Evolutionary conservation across 1,140 invertebrate species (phyloP), one percentile per base, ranked within the genome.

Genomic region (Trialeurodes vaporariorum): DNA sequence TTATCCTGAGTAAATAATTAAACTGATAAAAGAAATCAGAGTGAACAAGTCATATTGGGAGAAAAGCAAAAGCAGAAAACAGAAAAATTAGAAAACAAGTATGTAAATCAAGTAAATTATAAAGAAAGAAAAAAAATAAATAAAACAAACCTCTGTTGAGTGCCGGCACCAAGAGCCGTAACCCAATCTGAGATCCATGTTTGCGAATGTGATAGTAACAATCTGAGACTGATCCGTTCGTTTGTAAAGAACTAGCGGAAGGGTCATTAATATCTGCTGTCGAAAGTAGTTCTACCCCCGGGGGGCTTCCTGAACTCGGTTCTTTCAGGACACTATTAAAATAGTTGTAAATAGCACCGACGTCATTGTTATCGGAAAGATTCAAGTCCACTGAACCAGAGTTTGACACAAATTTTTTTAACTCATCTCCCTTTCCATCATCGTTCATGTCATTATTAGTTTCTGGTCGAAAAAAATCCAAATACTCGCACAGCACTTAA

Each of bases 141-240:
- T 23, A 27, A 67, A 21, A 59, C 59, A 25, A 69, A 72, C 71
- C 71, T 70, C 66, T 67, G 59, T 72, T 72, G 2, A 70, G 68
- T 5, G 69, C 64, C 21, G 69, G 71, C 27, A 72, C 61, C 34
- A 67, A 65, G 65, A 72, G 67, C 24, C 70, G 59, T 2, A 72
- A 13, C 24, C 69, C 61, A 2, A 64, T n/a, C 25, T 66, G 65
- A 1, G 26, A 59, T 1, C 69, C 67, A 40, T 66, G 65, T 58
- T 71, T 70, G 63, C 68, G 65, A 9, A 71, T 63, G 26, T 72
- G 71, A 65, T 67, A 72, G 21, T 70, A 61, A 66, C 71, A 72
- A 64, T 72, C 71, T 5, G 71, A 68, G 34, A 49, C 34, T 5
- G 5, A 9, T 5, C 34, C 34, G 5, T 49, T 49, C 17, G 5